Evolutionary conservation across 2,113 vertebrate species (phyloP).

Genomic region (Elachura formosa): DNA sequence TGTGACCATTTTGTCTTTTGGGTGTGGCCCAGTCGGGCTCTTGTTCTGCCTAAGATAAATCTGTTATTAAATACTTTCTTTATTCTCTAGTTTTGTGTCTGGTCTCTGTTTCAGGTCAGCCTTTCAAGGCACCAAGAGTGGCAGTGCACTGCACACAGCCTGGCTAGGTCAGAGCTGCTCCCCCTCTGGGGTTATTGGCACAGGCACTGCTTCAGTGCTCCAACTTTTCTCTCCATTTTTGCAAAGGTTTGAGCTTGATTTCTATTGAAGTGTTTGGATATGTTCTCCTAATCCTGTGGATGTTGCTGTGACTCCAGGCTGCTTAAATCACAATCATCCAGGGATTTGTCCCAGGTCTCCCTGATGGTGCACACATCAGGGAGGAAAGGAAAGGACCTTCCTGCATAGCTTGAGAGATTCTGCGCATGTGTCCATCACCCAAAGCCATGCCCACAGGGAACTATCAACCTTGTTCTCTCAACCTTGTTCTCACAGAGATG

Average conservation of each 20-base stretch:
- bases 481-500: neutral
- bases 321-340: neutral
- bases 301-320: neutral
- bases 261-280: neutral
- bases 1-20: too few relatives aligned
- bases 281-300: neutral
- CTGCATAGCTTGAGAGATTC: neutral
- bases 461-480: neutral
- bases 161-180: neutral
- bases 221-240: rapidly evolving
- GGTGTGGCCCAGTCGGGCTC: too few relatives aligned
- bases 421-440: neutral
- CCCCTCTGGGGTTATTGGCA: neutral
- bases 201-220: neutral
- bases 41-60: too few relatives aligned
- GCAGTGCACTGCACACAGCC: neutral
- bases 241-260: neutral
- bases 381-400: neutral
- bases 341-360: neutral
- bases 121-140: too few relatives aligned
- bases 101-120: too few relatives aligned
- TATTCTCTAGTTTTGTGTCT: too few relatives aligned
- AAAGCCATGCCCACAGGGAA: neutral
- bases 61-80: too few relatives aligned
- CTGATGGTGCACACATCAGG: rapidly evolving